Percentiles rank a stretch among this genome's conserved stretches.
phyloP scores from a whole-genome alignment of 2,888 invertebrate species.

The Drosophila peninsularis region DNA sequence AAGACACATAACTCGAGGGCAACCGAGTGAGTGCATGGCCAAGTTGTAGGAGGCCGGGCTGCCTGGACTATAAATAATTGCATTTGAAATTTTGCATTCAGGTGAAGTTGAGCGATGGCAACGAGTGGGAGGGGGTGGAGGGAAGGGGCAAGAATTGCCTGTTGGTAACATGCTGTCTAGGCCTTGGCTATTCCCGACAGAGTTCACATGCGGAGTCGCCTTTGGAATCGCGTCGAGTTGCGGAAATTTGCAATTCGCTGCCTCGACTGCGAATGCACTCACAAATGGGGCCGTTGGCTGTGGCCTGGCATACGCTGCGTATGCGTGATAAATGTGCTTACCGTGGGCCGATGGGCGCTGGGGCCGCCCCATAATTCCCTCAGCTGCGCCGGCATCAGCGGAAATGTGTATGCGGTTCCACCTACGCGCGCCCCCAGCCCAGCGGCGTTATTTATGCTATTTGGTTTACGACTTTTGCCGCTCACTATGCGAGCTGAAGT shows the following conservation, averaged over 20 bases:
- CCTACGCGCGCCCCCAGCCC: constrained; percentile 35
- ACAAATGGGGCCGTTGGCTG: constrained; percentile 23
- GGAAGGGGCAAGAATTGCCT: neutral
- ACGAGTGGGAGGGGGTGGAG: rapidly evolving
- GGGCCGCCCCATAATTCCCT: constrained; percentile 16
- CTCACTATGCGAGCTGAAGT: constrained; percentile 34
- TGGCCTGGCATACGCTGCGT: constrained; percentile 67
- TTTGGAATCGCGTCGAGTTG: constrained; percentile 59
- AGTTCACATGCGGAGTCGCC: constrained; percentile 31
- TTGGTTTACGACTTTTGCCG: constrained; percentile 69
- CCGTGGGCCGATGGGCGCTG: constrained; percentile 37
- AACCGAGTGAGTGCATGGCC: constrained; percentile 34
- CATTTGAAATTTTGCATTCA: constrained; percentile 62
- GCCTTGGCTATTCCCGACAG: constrained; percentile 42
- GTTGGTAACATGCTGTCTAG: constrained; percentile 32
- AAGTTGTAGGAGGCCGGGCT: constrained; percentile 34
- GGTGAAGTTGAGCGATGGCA: constrained; percentile 20
- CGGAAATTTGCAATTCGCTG: constrained; percentile 74
- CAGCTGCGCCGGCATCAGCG: constrained; percentile 25
- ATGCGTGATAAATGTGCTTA: constrained; percentile 73
- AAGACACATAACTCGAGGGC: constrained; percentile 10
- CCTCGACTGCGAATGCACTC: constrained; percentile 45
- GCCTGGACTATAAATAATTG: constrained; percentile 58
- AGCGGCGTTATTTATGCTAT: constrained; percentile 70
- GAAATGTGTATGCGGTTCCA: constrained; percentile 55